These are phyloP conservation scores for Drosophila quadrilineata DNA, from an alignment of 1,140 invertebrate genomes.

Conservation along the genomic window DNA sequence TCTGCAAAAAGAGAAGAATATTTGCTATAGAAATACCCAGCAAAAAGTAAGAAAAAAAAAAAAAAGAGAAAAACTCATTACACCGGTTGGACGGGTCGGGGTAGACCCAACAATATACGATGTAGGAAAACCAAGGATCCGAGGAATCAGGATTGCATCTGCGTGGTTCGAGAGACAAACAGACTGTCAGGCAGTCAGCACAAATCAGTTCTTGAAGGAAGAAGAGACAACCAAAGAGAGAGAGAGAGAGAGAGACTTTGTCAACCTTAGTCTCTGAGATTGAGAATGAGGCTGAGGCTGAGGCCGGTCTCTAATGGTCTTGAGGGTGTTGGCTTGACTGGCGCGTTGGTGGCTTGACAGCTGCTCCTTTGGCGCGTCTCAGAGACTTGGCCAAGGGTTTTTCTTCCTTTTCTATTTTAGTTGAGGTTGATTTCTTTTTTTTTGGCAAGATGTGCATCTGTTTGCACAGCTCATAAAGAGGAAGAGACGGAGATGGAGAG, in stretches of 20 bases:
- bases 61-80: slow-evolving; percentile 56
- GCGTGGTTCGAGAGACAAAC: slow-evolving; percentile 35
- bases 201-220: slow-evolving; percentile 41
- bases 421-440: too few species aligned
- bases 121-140: slow-evolving; percentile 56
- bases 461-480: slow-evolving; percentile 38
- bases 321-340: slow-evolving; percentile 51
- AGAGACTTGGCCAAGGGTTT: slow-evolving; percentile 9
- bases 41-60: slow-evolving; percentile 23
- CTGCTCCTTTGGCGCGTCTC: slow-evolving; percentile 69
- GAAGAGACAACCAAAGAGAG: background rate
- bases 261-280: slow-evolving; percentile 39
- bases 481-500: background rate
- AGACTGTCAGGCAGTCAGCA: slow-evolving; percentile 39
- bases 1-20: slow-evolving; percentile 40
- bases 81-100: slow-evolving; percentile 58
- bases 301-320: slow-evolving; percentile 23
- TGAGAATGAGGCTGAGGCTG: background rate
- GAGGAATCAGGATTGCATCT: slow-evolving; percentile 46
- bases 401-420: too few species aligned
- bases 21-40: slow-evolving; percentile 27
- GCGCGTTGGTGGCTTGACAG: slow-evolving; percentile 69
- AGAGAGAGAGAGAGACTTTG: slow-evolving; percentile 35
- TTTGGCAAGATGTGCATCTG: slow-evolving; percentile 70
- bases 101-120: slow-evolving; percentile 44